Evolutionary conservation across 2,797 vertebrate species (phyloP).

Genomic region (Schizothorax lantsangensis): DNA sequence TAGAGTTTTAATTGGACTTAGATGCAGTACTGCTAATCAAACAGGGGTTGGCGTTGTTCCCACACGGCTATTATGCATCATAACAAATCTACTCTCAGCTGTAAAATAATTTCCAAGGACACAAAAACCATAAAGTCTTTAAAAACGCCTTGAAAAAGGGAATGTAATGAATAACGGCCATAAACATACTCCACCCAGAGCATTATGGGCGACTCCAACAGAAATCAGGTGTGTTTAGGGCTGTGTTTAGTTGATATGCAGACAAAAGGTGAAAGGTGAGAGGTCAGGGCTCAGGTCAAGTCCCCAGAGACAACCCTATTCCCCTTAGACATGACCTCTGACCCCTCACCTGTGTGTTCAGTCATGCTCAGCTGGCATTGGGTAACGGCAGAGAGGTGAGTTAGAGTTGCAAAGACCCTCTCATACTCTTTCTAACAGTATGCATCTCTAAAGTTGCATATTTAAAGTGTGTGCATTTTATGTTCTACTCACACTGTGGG

Average conservation of each 20-base stretch:
- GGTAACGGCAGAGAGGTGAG: constrained; percentile 61
- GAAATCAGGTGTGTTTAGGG: constrained; percentile 72
- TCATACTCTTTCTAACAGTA: constrained; percentile 37
- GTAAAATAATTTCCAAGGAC: neutral
- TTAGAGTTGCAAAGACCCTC: constrained; percentile 50
- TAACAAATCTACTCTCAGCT: neutral
- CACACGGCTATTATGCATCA: neutral
- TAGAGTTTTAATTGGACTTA: neutral
- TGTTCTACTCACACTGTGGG: constrained; percentile 92
- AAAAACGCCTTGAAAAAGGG: neutral
- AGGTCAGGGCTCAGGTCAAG: constrained; percentile 58
- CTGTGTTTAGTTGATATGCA: constrained; percentile 69
- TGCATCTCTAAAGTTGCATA: neutral
- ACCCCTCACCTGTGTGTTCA: constrained; percentile 68
- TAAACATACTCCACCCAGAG: neutral
- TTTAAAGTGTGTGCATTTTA: constrained; percentile 9
- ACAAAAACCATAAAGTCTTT: constrained; percentile 17
- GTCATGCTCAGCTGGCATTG: constrained; percentile 63
- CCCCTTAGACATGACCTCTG: constrained; percentile 64
- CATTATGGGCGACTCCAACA: constrained; percentile 65
- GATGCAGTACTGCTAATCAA: constrained; percentile 2
- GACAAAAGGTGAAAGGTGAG: constrained; percentile 65
- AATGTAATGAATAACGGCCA: neutral
- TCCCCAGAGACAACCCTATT: constrained; percentile 67
- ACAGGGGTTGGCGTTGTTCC: neutral